Conservation (phyloP, 2,888 invertebrate species). For the Ctenicera cuprea region DNA sequence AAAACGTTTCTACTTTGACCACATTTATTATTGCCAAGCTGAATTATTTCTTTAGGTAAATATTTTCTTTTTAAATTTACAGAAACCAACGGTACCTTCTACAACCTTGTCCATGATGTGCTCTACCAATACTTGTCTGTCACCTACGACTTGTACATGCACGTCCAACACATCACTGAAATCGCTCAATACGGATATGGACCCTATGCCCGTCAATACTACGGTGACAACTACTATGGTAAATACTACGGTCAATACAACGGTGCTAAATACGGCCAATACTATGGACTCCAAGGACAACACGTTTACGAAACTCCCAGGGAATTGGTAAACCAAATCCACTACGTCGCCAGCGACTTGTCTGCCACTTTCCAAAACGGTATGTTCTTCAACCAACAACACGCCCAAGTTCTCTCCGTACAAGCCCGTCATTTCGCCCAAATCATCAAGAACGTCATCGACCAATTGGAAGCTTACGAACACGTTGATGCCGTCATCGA, state of each 20-base stretch:
- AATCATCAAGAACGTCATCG: conserved; percentile 25
- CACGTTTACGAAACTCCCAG: conserved; percentile 32
- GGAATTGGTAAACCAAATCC: conserved; percentile 38
- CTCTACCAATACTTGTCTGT: conserved; percentile 28
- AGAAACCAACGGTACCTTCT: background rate
- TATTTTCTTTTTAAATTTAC: background rate
- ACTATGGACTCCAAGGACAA: background rate
- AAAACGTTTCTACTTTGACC: no score
- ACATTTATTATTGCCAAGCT: no score
- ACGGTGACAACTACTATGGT: no score
- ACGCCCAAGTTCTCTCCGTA: conserved; percentile 9
- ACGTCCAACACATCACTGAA: conserved; percentile 37
- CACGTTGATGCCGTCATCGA: background rate
- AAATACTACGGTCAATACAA: no score
- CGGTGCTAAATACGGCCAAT: no score
- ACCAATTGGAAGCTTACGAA: background rate
- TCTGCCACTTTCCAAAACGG: conserved; percentile 10
- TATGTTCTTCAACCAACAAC: conserved; percentile 2
- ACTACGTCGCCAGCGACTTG: conserved; percentile 31
- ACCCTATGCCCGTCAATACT: no score
- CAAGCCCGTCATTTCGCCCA: conserved; percentile 30
- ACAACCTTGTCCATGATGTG: conserved; percentile 17
- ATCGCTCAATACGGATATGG: conserved; percentile 8
- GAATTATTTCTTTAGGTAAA: no score
- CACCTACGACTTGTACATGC: conserved; percentile 23